A percentile compares a stretch with the other conserved stretches of the same genome.
These are phyloP conservation scores for Hoplodrina blanda DNA, from an alignment of 2,888 invertebrate species.

Conservation along the genomic window DNA sequence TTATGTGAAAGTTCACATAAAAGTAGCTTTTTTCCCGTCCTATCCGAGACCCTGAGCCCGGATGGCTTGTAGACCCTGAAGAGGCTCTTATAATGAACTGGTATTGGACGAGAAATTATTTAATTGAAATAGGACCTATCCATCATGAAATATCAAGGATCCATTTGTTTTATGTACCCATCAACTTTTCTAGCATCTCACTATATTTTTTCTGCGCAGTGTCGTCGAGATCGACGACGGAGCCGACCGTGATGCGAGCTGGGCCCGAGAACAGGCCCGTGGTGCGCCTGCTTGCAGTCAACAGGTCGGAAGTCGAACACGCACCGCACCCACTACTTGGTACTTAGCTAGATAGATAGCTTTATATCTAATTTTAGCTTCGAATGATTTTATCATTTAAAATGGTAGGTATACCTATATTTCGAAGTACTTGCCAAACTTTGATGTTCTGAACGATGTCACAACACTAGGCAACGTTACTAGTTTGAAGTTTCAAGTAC, in stretches of 20 bases:
- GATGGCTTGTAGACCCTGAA: not conserved
- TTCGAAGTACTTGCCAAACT: too few relatives aligned
- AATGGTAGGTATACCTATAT: too few relatives aligned
- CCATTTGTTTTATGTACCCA: not conserved
- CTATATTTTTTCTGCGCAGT: constrained; percentile 64
- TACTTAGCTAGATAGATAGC: constrained; percentile 46
- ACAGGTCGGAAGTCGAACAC: constrained; percentile 77
- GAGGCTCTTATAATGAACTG: not conserved
- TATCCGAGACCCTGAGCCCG: too few relatives aligned
- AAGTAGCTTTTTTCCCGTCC: not conserved
- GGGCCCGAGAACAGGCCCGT: constrained; percentile 74
- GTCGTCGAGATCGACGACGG: constrained; percentile 79
- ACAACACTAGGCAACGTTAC: too few relatives aligned
- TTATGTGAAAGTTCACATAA: not conserved
- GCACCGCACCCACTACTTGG: constrained; percentile 79
- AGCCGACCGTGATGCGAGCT: constrained; percentile 65
- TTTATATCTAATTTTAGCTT: not conserved
- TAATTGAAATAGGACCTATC: not conserved
- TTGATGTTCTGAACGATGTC: too few relatives aligned
- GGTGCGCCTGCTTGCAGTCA: constrained; percentile 82
- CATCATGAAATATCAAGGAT: not conserved
- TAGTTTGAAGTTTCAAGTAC: too few relatives aligned
- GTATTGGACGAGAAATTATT: not conserved
- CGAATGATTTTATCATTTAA: too few relatives aligned
- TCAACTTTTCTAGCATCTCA: not conserved